Evolutionary conservation across 2,888 invertebrate genomes (phyloP), one percentile per base, ranked within the genome.

Genomic region (Dryomyza anilis): DNA sequence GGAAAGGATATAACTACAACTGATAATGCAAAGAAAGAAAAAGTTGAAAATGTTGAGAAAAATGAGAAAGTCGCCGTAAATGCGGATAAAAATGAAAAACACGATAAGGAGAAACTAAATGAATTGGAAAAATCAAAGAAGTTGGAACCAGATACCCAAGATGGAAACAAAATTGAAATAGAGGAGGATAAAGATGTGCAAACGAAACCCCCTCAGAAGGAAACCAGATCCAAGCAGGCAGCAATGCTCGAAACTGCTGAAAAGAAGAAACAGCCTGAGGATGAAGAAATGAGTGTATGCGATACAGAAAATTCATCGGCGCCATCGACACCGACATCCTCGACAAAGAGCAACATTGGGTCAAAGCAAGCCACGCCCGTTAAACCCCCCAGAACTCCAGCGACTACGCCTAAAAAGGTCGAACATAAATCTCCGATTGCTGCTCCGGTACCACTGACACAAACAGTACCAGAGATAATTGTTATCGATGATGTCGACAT

Each of bases 401-500:
- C 33, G 5, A 58, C 67, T 7, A 46, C 63, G 3, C 23, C 57
- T 3, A 66, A 64, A 14, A 19, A 25, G 30, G 21, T 25, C 14
- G 19, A 14, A 19, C n/a, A n/a, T n/a, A n/a, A n/a, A n/a, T n/a
- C n/a, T n/a, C 39, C 12, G 12, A 23, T 30, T 14, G 29, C n/a
- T 53, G 29, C 16, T 7, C 12, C 6, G 61, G 56, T 52, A 62
- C 55, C 19, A 10, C 19, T 1, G 10, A 52, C 5, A 65, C 45
- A 12, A 66, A 59, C 25, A 60, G 64, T 3, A 48, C 64, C 67
- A 12, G 25, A 66, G 19, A 58, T 65, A 46, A 59, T 50, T 39
- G 58, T 57, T 16, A 29, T 57, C 2, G 77, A 76, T n/a, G 81
- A 81, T 65, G 72, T 76, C 12, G 78, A 77, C 14, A 81, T 81